Evolutionary conservation across 2,113 vertebrate genomes (phyloP), one percentile per base, ranked within the genome.

Genomic region (Gallinago jamesoni): DNA sequence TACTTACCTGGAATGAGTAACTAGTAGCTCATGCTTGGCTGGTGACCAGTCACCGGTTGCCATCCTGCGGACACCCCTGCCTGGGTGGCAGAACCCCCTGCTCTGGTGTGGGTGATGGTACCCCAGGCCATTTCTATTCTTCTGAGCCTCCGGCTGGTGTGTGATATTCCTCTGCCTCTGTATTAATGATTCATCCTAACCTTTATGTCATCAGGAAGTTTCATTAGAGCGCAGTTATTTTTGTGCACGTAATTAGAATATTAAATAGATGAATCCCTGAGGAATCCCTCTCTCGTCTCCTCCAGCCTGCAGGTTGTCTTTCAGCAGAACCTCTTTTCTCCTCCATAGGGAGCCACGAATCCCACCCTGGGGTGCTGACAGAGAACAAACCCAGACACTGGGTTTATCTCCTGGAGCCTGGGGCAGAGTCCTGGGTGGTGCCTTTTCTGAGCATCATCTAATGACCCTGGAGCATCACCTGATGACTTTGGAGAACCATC

Each of bases 141-240:
- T 48, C 90, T 7, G 62, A 89, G 75, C 87, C 82, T 56, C 52
- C 12, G 1, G 81, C 43, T 67, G 48, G 17, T 43, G 87, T 33
- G 87, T 10, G 55, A 55, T 41, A 0, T 41, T 87, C 84, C 73
- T 33, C 80, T 94, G 90, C 84, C 89, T 86, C 92, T 60, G 73
- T 70, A 3, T 30, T 24, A 33, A 13, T 94, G 95, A 97, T 52
- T 97, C 96, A 97, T 87, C 56, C 94, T 6, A 63, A 80, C 90
- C 95, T 80, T 47, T 24, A 4, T 94, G 96, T 48, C 96, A 79
- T 43, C 93, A 96, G 96, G 95, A 96, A 94, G 96, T 75, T 78
- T 91, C 96, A 93, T 93, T 84, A 96, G 87, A 67, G 77, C 1
- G 7, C 1, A 3, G 92, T 75, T 97, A 93, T 97, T 97, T 96